A percentile compares a stretch with the other conserved stretches of the same genome.
These are phyloP conservation scores for Temnothorax curvispinosus DNA, from an alignment of 1,140 invertebrate species.

Conservation along the genomic window DNA sequence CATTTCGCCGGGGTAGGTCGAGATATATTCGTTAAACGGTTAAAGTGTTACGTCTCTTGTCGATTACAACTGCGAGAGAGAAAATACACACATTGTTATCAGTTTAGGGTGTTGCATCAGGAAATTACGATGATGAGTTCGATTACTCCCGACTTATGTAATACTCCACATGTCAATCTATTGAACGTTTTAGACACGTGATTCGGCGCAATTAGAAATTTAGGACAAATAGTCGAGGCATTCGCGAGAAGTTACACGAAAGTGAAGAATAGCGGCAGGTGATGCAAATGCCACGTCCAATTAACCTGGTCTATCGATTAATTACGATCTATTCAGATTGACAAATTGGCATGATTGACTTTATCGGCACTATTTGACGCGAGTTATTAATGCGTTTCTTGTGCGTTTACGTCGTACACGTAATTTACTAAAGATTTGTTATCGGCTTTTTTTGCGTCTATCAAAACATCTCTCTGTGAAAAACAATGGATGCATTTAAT, in stretches of 20 bases:
- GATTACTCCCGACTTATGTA: constrained; percentile 21
- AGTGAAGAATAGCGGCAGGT: constrained; percentile 1
- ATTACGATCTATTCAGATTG: constrained; percentile 74
- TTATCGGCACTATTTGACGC: constrained; percentile 60
- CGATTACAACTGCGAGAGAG: background rate
- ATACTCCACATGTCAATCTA: background rate
- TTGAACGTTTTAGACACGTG: background rate
- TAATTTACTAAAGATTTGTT: constrained; percentile 17
- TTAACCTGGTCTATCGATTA: constrained; percentile 75
- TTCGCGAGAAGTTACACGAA: constrained; percentile 4
- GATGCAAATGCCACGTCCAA: constrained; percentile 78
- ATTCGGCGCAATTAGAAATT: constrained; percentile 33
- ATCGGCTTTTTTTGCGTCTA: background rate
- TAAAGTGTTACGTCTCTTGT: background rate
- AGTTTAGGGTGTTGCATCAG: background rate
- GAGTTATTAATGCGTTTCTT: constrained; percentile 60
- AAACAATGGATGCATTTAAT: constrained; percentile 3
- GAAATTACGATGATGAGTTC: background rate
- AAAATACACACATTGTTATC: constrained; percentile 13
- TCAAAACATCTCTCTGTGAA: background rate
- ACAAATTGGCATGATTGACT: constrained; percentile 73
- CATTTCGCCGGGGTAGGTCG: background rate
- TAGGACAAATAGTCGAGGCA: constrained; percentile 27
- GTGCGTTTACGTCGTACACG: background rate
- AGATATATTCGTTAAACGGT: background rate